phyloP scores from a whole-genome alignment of 2,888 invertebrate species.

The Trimorus sp. region DNA sequence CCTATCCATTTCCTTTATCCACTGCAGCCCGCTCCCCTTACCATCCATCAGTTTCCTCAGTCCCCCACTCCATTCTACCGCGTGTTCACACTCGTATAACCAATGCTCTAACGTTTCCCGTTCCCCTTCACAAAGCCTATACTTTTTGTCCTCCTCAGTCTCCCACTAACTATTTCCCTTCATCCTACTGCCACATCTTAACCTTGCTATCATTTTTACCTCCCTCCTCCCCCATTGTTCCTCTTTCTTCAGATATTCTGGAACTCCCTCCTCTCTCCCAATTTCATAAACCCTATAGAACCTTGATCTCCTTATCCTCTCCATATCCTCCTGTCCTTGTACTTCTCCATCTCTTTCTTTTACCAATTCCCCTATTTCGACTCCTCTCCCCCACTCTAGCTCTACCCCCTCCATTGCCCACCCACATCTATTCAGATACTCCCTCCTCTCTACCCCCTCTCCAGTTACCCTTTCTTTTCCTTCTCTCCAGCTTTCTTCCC shows the following conservation, averaged over 20 bases:
- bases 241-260: neutral
- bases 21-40: too few species aligned
- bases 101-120: constrained; percentile 17
- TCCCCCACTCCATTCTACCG: too few species aligned
- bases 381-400: neutral
- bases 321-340: too few species aligned
- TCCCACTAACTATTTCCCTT: neutral
- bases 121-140: constrained; percentile 2
- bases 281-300: constrained; percentile 11
- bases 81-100: too few species aligned
- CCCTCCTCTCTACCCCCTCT: neutral
- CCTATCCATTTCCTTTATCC: too few species aligned
- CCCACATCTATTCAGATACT: too few species aligned
- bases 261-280: neutral
- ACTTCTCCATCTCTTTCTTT: constrained; percentile 10
- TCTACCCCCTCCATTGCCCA: neutral
- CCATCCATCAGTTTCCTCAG: too few species aligned
- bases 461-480: neutral
- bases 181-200: neutral
- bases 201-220: neutral
- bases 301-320: constrained; percentile 2
- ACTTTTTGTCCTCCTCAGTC: constrained; percentile 1
- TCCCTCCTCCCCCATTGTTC: neutral
- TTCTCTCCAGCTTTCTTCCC: constrained; percentile 1
- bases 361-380: neutral